Evolutionary conservation across 2,797 vertebrate genomes (phyloP), one percentile per base, ranked within the genome.

Genomic region (Xiphorhynchus erythropygius): DNA sequence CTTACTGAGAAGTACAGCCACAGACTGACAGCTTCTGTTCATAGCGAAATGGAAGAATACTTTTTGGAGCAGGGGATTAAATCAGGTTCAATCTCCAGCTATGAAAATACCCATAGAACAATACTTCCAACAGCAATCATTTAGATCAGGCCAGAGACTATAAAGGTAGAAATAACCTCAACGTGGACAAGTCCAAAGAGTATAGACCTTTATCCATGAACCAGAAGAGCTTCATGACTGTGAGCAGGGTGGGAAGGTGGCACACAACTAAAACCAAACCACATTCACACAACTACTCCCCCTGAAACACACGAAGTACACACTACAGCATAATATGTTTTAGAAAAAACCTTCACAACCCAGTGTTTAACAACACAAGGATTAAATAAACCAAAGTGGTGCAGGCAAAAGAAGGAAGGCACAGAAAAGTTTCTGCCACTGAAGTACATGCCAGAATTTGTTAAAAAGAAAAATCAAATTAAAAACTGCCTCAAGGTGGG

Each of bases 351-450:
- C 14, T 11, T 1, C 39, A 62, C 16, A 90, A 37, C 12, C 32
- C 32, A 30, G 13, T 3, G 1, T 30, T 77, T 23, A 89, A 52
- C 15, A 67, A 30, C 11, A 19, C 0, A 0, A 87, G 16, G 15
- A 62, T 41, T 87, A 85, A 87, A 84, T 3, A 87, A 77, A 19
- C 2, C 46, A 22, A 68, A 9, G 10, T 3, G 10, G n/a, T 2
- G 1, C 32, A 39, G 8, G 25, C 22, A 76, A 65, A 74, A 35
- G 10, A 42, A 60, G 33, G 32, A 85, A 71, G 71, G 18, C 21
- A 80, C 3, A 50, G 50, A 19, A n/a, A 84, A 89, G 50, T 11
- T 84, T 46, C 50, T 93, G 65, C 24, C 57, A 32, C 16, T 39
- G 16, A 81, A 65, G 37, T 41, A 70, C 7, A 1, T 4, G 11